phyloP scores from a whole-genome alignment of 2,888 invertebrate genomes.

The Sycophila texana region DNA sequence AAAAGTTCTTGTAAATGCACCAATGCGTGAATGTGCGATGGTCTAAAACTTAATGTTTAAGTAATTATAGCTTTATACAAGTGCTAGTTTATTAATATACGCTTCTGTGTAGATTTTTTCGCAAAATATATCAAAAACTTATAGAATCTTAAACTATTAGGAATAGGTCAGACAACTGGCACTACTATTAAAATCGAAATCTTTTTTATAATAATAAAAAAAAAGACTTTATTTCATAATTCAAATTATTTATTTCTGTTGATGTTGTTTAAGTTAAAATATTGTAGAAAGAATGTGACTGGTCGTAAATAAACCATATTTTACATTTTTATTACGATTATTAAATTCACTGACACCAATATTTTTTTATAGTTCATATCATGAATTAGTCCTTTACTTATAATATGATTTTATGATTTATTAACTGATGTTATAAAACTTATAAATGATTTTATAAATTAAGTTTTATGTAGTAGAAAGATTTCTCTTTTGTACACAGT shows the following conservation, averaged over 20 bases:
- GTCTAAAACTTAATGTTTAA: slow-evolving; percentile 34
- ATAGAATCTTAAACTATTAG: slow-evolving; percentile 1
- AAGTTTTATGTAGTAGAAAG: too few species aligned
- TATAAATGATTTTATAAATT: too few species aligned
- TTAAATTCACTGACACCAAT: neutral
- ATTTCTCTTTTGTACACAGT: too few species aligned
- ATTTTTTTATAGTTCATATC: too few species aligned
- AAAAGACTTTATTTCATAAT: slow-evolving; percentile 1
- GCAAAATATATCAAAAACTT: slow-evolving; percentile 5
- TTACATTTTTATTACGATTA: slow-evolving; percentile 67
- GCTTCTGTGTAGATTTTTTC: slow-evolving; percentile 21
- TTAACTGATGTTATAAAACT: too few species aligned
- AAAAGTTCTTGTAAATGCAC: slow-evolving; percentile 10
- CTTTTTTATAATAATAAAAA: neutral
- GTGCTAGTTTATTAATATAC: slow-evolving; percentile 5
- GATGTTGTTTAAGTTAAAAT: slow-evolving; percentile 54
- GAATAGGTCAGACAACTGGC: neutral
- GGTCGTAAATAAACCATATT: slow-evolving; percentile 71
- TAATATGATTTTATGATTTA: too few species aligned
- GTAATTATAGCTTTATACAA: slow-evolving; percentile 1
- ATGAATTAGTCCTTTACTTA: too few species aligned
- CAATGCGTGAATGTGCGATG: slow-evolving; percentile 19
- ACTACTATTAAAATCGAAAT: neutral
- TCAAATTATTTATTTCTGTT: slow-evolving; percentile 24
- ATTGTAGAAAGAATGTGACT: slow-evolving; percentile 68